These are phyloP conservation scores for Halichondria panicea DNA, from an alignment of 37 sponge, comb jelly and placozoan species.

Conservation along the genomic window DNA sequence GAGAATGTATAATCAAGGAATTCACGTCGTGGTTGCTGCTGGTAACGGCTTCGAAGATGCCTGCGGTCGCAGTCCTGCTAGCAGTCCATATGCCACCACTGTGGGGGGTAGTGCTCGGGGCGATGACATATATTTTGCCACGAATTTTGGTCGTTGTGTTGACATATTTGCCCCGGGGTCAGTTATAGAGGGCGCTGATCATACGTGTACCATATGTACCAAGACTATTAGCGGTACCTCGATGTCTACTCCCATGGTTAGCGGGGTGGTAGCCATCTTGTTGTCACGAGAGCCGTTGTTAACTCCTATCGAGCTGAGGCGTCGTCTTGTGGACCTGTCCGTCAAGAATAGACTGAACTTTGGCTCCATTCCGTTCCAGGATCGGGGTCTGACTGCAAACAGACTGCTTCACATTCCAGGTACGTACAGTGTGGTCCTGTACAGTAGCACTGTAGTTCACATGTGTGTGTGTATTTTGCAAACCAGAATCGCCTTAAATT, in stretches of 20 bases:
- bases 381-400: slow-evolving; percentile 50
- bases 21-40: slow-evolving; percentile 60
- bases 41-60: slow-evolving; percentile 60
- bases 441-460: no score
- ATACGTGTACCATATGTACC: slow-evolving; percentile 36
- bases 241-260: slow-evolving; percentile 63
- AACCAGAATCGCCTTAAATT: no score
- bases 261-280: slow-evolving; percentile 60
- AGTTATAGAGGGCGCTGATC: slow-evolving; percentile 50
- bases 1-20: slow-evolving; percentile 25
- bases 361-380: background rate
- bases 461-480: no score
- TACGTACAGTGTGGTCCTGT: no score
- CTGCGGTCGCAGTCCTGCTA: slow-evolving; percentile 53
- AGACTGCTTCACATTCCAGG: slow-evolving; percentile 41
- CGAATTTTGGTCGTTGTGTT: slow-evolving; percentile 69
- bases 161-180: slow-evolving; percentile 77
- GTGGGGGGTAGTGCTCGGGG: slow-evolving; percentile 53
- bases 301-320: slow-evolving; percentile 33
- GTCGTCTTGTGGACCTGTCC: slow-evolving; percentile 14
- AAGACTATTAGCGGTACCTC: slow-evolving; percentile 59
- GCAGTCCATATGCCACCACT: slow-evolving; percentile 46
- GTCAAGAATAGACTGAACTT: slow-evolving; percentile 28
- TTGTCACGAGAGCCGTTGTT: slow-evolving; percentile 57
- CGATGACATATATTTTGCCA: slow-evolving; percentile 42